These are phyloP conservation scores for Forbesichthys papilliferus DNA, from an alignment of 2,113 vertebrate genomes.

Conservation along the genomic window DNA sequence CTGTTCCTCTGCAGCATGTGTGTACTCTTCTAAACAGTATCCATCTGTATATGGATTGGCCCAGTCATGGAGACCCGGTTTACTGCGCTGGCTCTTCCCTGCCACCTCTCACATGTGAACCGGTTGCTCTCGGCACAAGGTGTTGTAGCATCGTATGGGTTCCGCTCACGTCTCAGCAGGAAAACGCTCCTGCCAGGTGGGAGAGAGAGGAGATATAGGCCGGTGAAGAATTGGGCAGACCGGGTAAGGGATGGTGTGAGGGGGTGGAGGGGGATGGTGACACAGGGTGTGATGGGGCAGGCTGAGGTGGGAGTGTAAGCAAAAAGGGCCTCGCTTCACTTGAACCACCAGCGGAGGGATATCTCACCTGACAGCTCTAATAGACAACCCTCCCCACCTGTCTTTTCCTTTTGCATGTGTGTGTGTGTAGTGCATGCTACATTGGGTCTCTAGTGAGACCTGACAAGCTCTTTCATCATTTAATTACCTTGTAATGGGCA, in stretches of 20 bases:
- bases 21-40: too few relatives aligned
- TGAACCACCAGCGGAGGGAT: conserved; percentile 58
- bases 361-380: conserved; percentile 58
- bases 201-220: conserved; percentile 7
- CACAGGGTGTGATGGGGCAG: conserved; percentile 1
- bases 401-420: conserved; percentile 29
- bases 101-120: too few relatives aligned
- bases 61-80: too few relatives aligned
- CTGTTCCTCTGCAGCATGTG: too few relatives aligned
- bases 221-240: conserved; percentile 11
- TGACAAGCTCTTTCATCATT: conserved; percentile 72
- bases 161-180: too few relatives aligned
- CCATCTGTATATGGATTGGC: too few relatives aligned
- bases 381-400: conserved; percentile 43
- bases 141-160: too few relatives aligned
- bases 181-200: too few relatives aligned
- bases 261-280: conserved; percentile 8
- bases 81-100: too few relatives aligned
- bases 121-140: too few relatives aligned
- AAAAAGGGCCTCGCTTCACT: conserved; percentile 52
- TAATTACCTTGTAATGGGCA: conserved; percentile 67
- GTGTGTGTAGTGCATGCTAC: not conserved
- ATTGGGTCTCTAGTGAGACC: conserved; percentile 45
- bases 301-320: conserved; percentile 39
- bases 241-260: not conserved